Base-by-base conservation (phyloP, 2,113 vertebrate species). In the Poeciliopsis retropinna region DNA sequence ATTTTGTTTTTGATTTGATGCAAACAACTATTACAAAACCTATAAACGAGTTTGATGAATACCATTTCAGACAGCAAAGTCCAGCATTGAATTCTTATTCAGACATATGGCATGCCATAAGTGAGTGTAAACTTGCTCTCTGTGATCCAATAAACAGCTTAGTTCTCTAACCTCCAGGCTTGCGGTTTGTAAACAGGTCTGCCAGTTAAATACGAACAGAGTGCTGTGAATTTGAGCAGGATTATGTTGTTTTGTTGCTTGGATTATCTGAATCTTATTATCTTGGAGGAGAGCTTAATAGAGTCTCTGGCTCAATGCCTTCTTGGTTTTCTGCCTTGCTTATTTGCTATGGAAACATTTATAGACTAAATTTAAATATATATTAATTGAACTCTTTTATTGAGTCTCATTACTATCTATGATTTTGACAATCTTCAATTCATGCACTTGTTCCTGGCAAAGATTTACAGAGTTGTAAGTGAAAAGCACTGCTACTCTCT, bases 221-320 rank as follows among this genome's bases (percentile, higher is more conserved):
- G 88, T 72, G 63, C 76, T 64, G 44, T 73, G 69, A 82, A 84
- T 89, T 67, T 80, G 63, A 85, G 73, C 75, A 72, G 85, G 87
- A 91, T 91, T 91, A 87, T 10, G 37, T 64, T 57, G 71, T 88
- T 89, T 91, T 88, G 90, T 89, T 87, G 83, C 85, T 80, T 75
- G 88, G 90, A 92, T 91, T 82, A 86, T 91, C 84, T 83, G 75
- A 87, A 84, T 86, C 84, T 85, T 89, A 90, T 91, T 90, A 91
- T 78, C 80, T 82, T 75, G 80, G 80, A 76, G 69, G 84, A 67
- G 74, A 84, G 76, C 61, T 87, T 85, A 82, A 80, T 70, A 28
- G 74, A 68, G 73, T 84, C 63, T 80, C 69, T 32, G 44, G 73
- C 60, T 71, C 78, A 63, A 74, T 72, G 73, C 44, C 64, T 79